Base-by-base conservation (phyloP, 2,797 vertebrate genomes). In the Diglossa cyanea region DNA sequence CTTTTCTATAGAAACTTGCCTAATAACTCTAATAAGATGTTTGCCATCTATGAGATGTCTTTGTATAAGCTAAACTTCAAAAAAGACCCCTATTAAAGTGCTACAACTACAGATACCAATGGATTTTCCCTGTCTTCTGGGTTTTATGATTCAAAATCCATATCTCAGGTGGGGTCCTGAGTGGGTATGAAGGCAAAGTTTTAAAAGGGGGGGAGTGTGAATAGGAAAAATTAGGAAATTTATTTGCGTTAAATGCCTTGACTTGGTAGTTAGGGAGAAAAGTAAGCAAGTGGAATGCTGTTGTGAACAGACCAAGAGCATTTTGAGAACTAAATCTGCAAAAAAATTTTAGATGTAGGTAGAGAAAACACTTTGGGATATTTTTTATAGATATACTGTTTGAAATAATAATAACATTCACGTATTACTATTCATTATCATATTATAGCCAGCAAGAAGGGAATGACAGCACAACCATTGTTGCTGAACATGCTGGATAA, bases 31-130 rank as follows among this genome's bases (percentile, higher is more conserved):
- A 47, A 73, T 28, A 54, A 14, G 51, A 10, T 48, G 2, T 28
- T 78, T 88, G 37, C 30, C 4, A 45, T 78, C 21, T 53, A 19
- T 11, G 16, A 25, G 6, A 31, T 70, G 25, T 61, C 37, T 87
- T 61, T 31, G 37, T 68, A n/a, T n/a, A 51, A 93, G 15, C 13
- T 53, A 23, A 15, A 48, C 21, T 50, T 86, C 6, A 60, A 37
- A 33, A n/a, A 72, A 33, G 1, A 31, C 17, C 4, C 48, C 60
- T 74, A 60, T 23, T 75, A 18, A 7, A 54, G 20, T 57, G 8
- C 19, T 50, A 21, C 2, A 4, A 2, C 28, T 54, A 39, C 26
- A 47, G 18, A 39, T 11, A 31, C 6, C 0, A 6, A 57, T 63
- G 20, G 4, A 70, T 17, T 80, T 66, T 48, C 24, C 10, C 20